Percentiles rank a stretch among this genome's conserved stretches.
phyloP scores from a whole-genome alignment of 2,888 invertebrate genomes.

The Melanostoma mellinum region DNA sequence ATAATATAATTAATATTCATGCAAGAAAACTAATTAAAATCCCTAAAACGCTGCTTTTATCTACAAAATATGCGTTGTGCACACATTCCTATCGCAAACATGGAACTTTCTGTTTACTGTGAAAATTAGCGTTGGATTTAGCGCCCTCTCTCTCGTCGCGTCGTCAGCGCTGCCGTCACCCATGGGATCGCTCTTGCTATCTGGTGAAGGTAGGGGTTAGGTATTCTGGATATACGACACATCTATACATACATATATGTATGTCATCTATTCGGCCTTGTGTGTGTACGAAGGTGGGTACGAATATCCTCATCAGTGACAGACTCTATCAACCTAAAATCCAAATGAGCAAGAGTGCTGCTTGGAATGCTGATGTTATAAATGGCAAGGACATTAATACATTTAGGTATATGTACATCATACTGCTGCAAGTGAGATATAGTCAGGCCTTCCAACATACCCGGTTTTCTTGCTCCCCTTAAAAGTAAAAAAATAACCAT shows the following conservation, averaged over 20 bases:
- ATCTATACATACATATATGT: background rate
- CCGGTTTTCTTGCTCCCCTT: background rate
- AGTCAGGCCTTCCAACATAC: slow-evolving; percentile 40
- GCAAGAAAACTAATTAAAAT: slow-evolving; percentile 73
- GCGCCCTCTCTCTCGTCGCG: slow-evolving; percentile 3
- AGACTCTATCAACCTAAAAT: slow-evolving; percentile 67
- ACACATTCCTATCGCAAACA: slow-evolving; percentile 73
- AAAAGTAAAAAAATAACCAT: slow-evolving; percentile 1
- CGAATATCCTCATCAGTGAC: slow-evolving; percentile 65
- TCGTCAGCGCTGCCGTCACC: background rate
- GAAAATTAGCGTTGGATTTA: slow-evolving; percentile 72
- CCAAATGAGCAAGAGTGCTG: slow-evolving; percentile 70
- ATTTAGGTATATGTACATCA: slow-evolving; percentile 50
- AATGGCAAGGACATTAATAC: slow-evolving; percentile 70
- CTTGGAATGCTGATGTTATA: slow-evolving; percentile 71
- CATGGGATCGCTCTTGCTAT: background rate
- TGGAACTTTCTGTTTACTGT: slow-evolving; percentile 72
- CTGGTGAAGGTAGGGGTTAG: slow-evolving; percentile 2
- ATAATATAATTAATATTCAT: slow-evolving; percentile 73
- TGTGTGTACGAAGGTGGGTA: slow-evolving; percentile 37
- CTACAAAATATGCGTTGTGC: slow-evolving; percentile 73
- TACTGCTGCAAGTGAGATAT: slow-evolving; percentile 70
- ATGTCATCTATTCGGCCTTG: no score
- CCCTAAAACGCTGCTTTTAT: slow-evolving; percentile 72
- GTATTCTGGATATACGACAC: slow-evolving; percentile 17